A percentile compares a stretch with the other conserved stretches of the same genome.
Conservation (phyloP, 2,797 vertebrate genomes). For the Enteromius thamalakanensis region DNA sequence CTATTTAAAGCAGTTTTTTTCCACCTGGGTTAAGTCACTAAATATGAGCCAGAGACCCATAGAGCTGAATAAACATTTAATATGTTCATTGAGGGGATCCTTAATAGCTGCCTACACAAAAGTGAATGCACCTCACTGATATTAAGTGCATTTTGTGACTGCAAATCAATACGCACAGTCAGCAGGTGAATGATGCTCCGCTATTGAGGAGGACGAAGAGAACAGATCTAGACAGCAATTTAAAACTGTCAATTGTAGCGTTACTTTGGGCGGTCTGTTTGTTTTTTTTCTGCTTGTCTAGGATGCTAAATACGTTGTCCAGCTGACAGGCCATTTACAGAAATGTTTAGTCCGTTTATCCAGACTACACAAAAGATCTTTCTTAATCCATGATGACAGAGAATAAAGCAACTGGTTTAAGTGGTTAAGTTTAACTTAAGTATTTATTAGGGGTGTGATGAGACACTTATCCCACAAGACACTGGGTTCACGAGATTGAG, state of each 20-base stretch:
- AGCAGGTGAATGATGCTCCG: constrained; percentile 68
- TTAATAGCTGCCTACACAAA: not conserved
- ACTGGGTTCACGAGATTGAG: too few species aligned
- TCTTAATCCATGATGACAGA: not conserved
- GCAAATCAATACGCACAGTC: constrained; percentile 74
- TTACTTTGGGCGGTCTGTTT: constrained; percentile 3
- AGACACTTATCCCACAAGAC: too few species aligned
- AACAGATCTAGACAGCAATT: constrained; percentile 64
- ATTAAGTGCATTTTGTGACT: constrained; percentile 13
- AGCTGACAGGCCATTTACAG: constrained; percentile 26
- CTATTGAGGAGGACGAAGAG: constrained; percentile 67
- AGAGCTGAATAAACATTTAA: not conserved
- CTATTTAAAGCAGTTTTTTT: not conserved
- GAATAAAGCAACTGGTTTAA: not conserved
- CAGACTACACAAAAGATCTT: not conserved
- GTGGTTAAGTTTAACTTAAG: not conserved
- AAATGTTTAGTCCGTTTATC: constrained; percentile 30
- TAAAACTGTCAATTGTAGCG: constrained; percentile 47
- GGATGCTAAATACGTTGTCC: constrained; percentile 22
- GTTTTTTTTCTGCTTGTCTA: not conserved
- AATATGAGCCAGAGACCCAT: not conserved
- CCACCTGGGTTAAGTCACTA: not conserved
- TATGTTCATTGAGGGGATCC: not conserved
- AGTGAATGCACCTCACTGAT: constrained; percentile 10
- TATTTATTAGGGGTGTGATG: too few species aligned